phyloP scores from a whole-genome alignment of 1,140 invertebrate species.

The Leptopilina clavipes region DNA sequence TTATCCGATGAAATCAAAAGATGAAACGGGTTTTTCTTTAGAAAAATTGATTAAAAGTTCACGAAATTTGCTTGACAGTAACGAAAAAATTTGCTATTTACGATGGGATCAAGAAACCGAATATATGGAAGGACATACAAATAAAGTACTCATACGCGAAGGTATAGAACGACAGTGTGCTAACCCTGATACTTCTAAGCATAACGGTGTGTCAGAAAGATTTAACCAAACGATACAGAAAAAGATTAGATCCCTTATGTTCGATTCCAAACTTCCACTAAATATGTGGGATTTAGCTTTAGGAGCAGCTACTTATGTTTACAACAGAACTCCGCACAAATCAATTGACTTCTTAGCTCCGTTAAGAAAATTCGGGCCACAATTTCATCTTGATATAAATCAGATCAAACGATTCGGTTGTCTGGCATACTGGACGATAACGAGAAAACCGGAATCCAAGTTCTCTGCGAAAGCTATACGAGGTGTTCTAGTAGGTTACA shows the following conservation, averaged over 20 bases:
- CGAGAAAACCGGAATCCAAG: no score
- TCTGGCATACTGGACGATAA: background rate
- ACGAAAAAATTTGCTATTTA: slow-evolving; percentile 35
- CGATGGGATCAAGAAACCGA: slow-evolving; percentile 36
- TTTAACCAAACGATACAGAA: slow-evolving; percentile 56
- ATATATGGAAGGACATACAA: slow-evolving; percentile 10
- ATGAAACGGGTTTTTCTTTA: background rate
- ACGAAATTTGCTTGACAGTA: slow-evolving; percentile 29
- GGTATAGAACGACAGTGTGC: no score
- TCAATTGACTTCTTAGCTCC: slow-evolving; percentile 43
- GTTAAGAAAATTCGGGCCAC: slow-evolving; percentile 43
- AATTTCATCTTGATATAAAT: background rate
- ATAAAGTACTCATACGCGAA: no score
- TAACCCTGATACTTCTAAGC: slow-evolving; percentile 38
- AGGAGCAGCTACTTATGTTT: slow-evolving; percentile 43
- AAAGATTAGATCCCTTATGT: slow-evolving; percentile 52
- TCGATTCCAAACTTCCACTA: slow-evolving; percentile 46
- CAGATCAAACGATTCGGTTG: slow-evolving; percentile 18
- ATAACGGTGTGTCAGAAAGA: slow-evolving; percentile 63
- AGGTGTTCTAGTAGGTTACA: no score
- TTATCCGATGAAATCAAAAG: slow-evolving; percentile 23
- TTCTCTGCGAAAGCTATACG: no score
- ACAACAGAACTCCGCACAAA: slow-evolving; percentile 49
- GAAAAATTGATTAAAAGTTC: slow-evolving; percentile 32
- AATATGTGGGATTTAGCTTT: slow-evolving; percentile 52